Evolutionary conservation across 1,140 invertebrate species (phyloP).

Genomic region (Drosophila elegans): DNA sequence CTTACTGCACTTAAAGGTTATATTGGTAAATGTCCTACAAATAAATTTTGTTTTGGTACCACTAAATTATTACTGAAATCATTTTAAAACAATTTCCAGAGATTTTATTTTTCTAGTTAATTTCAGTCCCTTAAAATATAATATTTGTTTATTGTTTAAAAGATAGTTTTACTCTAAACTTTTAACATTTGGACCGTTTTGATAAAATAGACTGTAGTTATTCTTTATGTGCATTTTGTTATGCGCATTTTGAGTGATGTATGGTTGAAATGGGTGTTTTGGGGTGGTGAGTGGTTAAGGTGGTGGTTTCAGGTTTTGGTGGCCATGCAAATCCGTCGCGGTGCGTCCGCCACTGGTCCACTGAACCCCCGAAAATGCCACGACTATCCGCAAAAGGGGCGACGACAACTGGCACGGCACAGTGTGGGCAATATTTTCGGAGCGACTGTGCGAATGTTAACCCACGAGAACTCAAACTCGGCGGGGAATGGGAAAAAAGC

Average conservation of each 20-base stretch:
- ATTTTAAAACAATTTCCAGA: too few relatives aligned
- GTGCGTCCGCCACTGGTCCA: slow-evolving; percentile 51
- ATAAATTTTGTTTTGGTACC: too few relatives aligned
- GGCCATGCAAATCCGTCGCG: slow-evolving; percentile 76
- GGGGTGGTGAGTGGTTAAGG: slow-evolving; percentile 40
- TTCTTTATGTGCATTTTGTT: slow-evolving; percentile 41
- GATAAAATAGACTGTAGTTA: neutral
- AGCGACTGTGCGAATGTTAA: slow-evolving; percentile 55
- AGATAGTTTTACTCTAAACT: too few relatives aligned
- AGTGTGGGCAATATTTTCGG: slow-evolving; percentile 55
- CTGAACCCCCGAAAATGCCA: slow-evolving; percentile 55
- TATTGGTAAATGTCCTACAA: too few relatives aligned
- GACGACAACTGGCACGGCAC: slow-evolving; percentile 45
- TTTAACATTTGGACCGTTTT: too few relatives aligned
- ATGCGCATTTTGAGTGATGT: slow-evolving; percentile 80
- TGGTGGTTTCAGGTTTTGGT: slow-evolving; percentile 41
- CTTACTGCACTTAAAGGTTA: too few relatives aligned
- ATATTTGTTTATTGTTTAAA: too few relatives aligned
- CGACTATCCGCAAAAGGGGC: slow-evolving; percentile 14
- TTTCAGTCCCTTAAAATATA: too few relatives aligned
- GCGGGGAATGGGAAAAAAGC: slow-evolving; percentile 16
- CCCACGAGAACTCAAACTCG: slow-evolving; percentile 6
- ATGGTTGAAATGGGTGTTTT: slow-evolving; percentile 30
- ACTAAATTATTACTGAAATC: too few relatives aligned
- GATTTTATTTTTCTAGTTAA: too few relatives aligned